Evolutionary conservation across 2,888 invertebrate species (phyloP).

Genomic region (Macrophya annulata): DNA sequence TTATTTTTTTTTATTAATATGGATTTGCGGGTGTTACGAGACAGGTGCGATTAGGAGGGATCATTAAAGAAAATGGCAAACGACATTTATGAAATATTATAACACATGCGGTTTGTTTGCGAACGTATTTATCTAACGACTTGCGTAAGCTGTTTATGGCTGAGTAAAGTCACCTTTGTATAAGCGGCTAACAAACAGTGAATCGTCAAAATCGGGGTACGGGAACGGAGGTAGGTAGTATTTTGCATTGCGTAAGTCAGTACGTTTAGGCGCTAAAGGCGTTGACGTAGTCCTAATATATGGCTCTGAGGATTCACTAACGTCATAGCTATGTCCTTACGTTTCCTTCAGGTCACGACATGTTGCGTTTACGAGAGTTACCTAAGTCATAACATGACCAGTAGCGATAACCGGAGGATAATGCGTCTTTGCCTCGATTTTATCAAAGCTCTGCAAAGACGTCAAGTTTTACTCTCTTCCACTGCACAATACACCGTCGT

Average conservation of each 20-base stretch:
- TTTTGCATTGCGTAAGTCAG: conserved; percentile 75
- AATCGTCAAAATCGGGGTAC: conserved; percentile 76
- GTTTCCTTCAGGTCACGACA: not conserved
- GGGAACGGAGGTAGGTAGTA: conserved; percentile 63
- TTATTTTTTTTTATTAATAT: not conserved
- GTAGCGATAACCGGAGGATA: not conserved
- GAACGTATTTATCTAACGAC: conserved; percentile 75
- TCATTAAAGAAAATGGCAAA: conserved; percentile 6
- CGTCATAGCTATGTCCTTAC: not conserved
- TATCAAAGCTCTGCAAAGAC: not conserved
- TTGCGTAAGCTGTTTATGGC: conserved; percentile 78
- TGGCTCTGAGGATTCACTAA: not conserved
- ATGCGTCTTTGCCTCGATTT: not conserved
- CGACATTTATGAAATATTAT: conserved; percentile 19
- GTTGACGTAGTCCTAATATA: not conserved
- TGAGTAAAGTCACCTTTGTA: conserved; percentile 77
- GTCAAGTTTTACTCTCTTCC: not conserved
- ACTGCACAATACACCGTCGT: not conserved
- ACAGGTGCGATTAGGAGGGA: not conserved
- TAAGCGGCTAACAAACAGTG: conserved; percentile 78
- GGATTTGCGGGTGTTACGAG: not conserved
- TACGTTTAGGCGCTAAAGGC: conserved; percentile 9
- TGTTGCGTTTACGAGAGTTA: not conserved
- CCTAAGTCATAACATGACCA: not conserved
- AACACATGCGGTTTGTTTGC: conserved; percentile 62